Percentiles rank a stretch among this genome's conserved stretches.
These are phyloP conservation scores for Acinonyx jubatus DNA, from an alignment of 2,113 vertebrate species.

Conservation along the genomic window DNA sequence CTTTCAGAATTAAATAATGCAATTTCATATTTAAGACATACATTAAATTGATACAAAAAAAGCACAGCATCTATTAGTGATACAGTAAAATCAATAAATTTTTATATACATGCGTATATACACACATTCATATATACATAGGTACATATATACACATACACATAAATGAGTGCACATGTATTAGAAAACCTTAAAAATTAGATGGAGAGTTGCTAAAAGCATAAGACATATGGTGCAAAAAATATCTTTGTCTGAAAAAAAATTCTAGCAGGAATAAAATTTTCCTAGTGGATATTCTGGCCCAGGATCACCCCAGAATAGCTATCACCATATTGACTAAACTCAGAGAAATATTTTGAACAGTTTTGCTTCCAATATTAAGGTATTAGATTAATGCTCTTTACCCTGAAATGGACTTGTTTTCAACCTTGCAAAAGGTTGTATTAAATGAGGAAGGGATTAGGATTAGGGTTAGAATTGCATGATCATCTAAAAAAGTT, in stretches of 20 bases:
- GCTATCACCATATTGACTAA: background rate
- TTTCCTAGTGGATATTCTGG: background rate
- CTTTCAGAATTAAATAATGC: slow-evolving; percentile 36
- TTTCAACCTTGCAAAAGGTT: background rate
- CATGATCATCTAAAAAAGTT: background rate
- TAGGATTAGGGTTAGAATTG: background rate
- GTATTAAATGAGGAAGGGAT: background rate
- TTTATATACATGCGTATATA: background rate
- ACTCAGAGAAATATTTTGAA: background rate
- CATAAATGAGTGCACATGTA: background rate
- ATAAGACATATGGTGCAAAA: background rate
- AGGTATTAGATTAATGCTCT: background rate
- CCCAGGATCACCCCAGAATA: background rate
- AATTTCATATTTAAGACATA: slow-evolving; percentile 35
- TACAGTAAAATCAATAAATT: background rate
- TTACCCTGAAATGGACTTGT: slow-evolving; percentile 32
- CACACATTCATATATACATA: background rate
- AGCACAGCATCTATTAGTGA: background rate
- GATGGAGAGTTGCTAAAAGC: background rate
- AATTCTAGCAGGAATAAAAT: slow-evolving; percentile 1
- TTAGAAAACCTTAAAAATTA: background rate
- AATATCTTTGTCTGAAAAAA: background rate
- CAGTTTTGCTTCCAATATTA: background rate
- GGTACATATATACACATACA: background rate
- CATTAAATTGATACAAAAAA: slow-evolving; percentile 25